Conservation (phyloP, 2,888 invertebrate species). For the Oscheius sp. region DNA sequence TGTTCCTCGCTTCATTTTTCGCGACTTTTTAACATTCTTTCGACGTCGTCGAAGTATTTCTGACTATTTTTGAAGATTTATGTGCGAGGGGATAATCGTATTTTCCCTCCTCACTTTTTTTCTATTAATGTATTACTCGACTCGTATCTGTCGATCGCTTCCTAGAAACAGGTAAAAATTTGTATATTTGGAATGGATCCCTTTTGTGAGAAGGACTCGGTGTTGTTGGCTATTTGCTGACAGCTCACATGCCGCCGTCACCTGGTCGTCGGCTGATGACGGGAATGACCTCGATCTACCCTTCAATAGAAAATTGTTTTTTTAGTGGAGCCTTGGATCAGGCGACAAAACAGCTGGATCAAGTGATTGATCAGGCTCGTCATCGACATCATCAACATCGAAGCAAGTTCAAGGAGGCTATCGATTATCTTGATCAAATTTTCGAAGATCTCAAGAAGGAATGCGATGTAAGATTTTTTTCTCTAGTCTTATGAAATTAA, state of each 20-base stretch:
- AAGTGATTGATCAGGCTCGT: constrained; percentile 66
- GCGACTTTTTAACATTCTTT: constrained; percentile 19
- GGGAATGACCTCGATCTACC: not conserved
- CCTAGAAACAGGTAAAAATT: constrained; percentile 27
- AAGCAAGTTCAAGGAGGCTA: constrained; percentile 69
- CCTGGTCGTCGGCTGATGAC: not conserved
- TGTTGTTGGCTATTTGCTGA: not conserved
- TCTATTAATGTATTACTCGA: constrained; percentile 37
- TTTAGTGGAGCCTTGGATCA: constrained; percentile 61
- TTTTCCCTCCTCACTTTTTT: not conserved
- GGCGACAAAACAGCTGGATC: constrained; percentile 64
- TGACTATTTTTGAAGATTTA: no score
- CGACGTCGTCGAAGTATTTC: not conserved
- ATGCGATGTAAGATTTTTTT: constrained; percentile 56
- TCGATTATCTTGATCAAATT: constrained; percentile 69
- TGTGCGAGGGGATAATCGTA: not conserved
- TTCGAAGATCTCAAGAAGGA: constrained; percentile 69
- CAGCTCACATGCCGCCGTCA: not conserved
- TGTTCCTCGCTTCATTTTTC: constrained; percentile 4
- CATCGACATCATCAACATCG: constrained; percentile 57
- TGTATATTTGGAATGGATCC: no score
- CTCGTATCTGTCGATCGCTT: constrained; percentile 39
- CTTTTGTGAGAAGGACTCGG: no score
- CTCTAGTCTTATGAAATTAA: no score
- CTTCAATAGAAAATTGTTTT: constrained; percentile 2